These are phyloP conservation scores for Apodemia mormo DNA, from an alignment of 2,888 invertebrate species.

Conservation along the genomic window DNA sequence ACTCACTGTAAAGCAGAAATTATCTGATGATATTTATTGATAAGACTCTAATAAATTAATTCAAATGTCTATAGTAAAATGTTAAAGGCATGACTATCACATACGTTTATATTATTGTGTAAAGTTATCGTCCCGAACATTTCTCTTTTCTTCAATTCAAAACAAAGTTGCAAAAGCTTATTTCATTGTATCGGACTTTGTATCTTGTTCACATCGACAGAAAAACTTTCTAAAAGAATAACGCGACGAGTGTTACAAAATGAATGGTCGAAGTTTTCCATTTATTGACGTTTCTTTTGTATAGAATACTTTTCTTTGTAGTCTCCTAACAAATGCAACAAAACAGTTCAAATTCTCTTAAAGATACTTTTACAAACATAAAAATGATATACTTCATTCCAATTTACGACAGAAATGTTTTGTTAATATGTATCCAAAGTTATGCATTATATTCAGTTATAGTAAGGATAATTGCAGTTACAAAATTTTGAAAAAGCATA, in stretches of 20 bases:
- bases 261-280: slow-evolving; percentile 3
- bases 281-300: slow-evolving; percentile 11
- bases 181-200: slow-evolving; percentile 10
- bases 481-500: too few species aligned
- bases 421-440: too few species aligned
- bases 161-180: slow-evolving; percentile 3
- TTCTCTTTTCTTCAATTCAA: not conserved
- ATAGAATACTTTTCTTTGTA: not conserved
- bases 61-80: too few species aligned
- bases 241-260: slow-evolving; percentile 13
- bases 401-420: too few species aligned
- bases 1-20: too few species aligned
- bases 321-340: not conserved
- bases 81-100: too few species aligned
- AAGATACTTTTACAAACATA: not conserved
- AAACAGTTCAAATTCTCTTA: not conserved
- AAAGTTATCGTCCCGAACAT: not conserved
- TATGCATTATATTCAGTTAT: too few species aligned
- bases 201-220: slow-evolving; percentile 1
- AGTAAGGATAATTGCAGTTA: too few species aligned
- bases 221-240: slow-evolving; percentile 2
- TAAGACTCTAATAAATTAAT: too few species aligned
- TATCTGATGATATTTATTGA: too few species aligned
- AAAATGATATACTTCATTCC: too few species aligned
- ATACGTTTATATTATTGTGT: too few species aligned